These are phyloP conservation scores for Hippoglossus hippoglossus DNA, from an alignment of 2,797 vertebrate genomes.

Conservation along the genomic window DNA sequence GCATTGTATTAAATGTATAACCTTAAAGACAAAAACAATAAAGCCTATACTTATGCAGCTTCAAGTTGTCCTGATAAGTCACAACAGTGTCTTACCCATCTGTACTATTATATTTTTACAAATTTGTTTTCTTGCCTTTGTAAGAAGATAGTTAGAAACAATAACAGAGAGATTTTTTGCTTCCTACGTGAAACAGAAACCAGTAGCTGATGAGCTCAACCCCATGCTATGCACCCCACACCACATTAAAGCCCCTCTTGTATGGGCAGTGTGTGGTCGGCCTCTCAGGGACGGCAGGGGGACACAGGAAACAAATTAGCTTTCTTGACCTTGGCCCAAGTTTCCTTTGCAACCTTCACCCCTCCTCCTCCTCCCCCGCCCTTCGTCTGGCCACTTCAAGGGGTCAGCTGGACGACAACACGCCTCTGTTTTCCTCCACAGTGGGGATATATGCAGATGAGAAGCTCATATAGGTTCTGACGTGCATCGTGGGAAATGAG, in stretches of 20 bases:
- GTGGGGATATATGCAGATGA: constrained; percentile 66
- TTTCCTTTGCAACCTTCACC: constrained; percentile 78
- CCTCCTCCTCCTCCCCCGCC: constrained; percentile 47
- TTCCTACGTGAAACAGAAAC: constrained; percentile 44
- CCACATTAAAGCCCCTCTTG: constrained; percentile 81
- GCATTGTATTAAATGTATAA: too few relatives aligned
- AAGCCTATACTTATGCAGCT: too few relatives aligned
- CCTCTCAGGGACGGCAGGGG: constrained; percentile 78
- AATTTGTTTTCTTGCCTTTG: neutral
- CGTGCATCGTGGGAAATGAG: constrained; percentile 54
- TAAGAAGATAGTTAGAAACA: constrained; percentile 1
- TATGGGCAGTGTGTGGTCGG: constrained; percentile 84
- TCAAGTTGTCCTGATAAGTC: too few relatives aligned
- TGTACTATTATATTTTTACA: neutral
- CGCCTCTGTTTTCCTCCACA: constrained; percentile 67
- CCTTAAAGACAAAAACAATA: too few relatives aligned
- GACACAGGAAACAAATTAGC: constrained; percentile 87
- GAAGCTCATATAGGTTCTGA: constrained; percentile 32
- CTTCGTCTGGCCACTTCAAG: constrained; percentile 83
- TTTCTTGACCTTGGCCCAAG: constrained; percentile 87
- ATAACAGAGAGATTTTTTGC: neutral
- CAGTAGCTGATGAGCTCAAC: constrained; percentile 75
- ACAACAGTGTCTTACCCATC: too few relatives aligned
- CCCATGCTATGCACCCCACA: constrained; percentile 65
- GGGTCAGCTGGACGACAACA: constrained; percentile 81